Conservation (phyloP, 2,888 invertebrate genomes). For the Panopea generosa region DNA sequence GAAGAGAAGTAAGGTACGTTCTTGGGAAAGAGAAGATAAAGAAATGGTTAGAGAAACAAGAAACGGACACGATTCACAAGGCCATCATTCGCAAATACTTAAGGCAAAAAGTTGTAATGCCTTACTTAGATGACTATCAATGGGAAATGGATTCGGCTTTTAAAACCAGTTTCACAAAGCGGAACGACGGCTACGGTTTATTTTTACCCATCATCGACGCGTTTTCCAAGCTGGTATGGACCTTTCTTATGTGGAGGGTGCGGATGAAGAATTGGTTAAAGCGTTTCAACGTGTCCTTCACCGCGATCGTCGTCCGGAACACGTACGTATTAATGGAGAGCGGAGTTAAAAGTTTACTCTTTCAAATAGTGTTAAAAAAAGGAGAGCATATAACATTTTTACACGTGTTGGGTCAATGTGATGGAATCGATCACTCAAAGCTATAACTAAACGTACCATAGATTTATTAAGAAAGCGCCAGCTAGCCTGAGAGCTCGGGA, state of each 20-base stretch:
- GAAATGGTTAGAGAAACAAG: slow-evolving; percentile 30
- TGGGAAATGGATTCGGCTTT: slow-evolving; percentile 28
- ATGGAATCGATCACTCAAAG: slow-evolving; percentile 4
- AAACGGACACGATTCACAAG: slow-evolving; percentile 13
- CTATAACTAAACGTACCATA: slow-evolving; percentile 41
- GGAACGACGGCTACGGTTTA: slow-evolving; percentile 28
- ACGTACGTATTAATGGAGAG: no score
- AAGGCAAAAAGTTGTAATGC: slow-evolving; percentile 15
- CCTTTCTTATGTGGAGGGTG: background rate
- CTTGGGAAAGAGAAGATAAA: slow-evolving; percentile 21
- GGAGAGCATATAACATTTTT: slow-evolving; percentile 14
- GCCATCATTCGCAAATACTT: slow-evolving; percentile 20
- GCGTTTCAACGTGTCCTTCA: background rate
- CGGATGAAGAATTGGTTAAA: background rate
- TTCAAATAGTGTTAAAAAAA: slow-evolving; percentile 14
- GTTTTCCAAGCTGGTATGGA: slow-evolving; percentile 30
- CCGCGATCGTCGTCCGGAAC: background rate
- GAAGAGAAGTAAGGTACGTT: slow-evolving; percentile 36
- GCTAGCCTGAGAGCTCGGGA: slow-evolving; percentile 10
- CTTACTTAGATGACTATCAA: slow-evolving; percentile 33
- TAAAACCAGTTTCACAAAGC: slow-evolving; percentile 18
- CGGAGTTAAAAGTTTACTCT: slow-evolving; percentile 13
- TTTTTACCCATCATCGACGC: slow-evolving; percentile 30
- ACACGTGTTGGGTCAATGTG: slow-evolving; percentile 29
- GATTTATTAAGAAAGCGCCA: slow-evolving; percentile 27